Conservation (phyloP, 2,113 vertebrate genomes). For the Petroica traversi region DNA sequence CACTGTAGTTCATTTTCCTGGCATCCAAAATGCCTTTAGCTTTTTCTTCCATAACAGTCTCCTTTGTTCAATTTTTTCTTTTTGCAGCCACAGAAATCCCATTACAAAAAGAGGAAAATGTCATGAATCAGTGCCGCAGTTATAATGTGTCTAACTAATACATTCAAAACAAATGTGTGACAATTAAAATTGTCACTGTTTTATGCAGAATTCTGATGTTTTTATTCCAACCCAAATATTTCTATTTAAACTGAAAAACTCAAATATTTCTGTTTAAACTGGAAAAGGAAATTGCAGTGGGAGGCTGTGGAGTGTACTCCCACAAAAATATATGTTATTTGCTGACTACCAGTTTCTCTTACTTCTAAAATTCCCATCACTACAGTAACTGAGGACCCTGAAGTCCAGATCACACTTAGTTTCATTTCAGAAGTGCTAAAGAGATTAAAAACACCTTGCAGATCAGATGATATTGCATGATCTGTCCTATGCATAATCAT, state of each 20-base stretch:
- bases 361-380: background rate
- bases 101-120: background rate
- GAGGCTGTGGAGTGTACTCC: background rate
- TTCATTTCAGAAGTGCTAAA: constrained; percentile 12
- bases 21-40: background rate
- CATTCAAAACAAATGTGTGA: background rate
- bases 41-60: background rate
- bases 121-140: background rate
- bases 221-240: background rate
- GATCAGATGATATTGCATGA: background rate
- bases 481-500: background rate
- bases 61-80: background rate
- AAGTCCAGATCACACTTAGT: background rate
- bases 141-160: background rate
- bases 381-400: background rate
- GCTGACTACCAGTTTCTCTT: background rate
- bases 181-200: background rate
- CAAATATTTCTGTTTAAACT: background rate
- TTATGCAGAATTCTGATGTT: background rate
- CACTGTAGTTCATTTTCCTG: background rate
- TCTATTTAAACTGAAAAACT: background rate
- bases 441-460: constrained; percentile 41
- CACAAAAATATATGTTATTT: background rate
- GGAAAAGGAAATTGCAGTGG: background rate
- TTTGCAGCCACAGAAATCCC: background rate